These are phyloP conservation scores for Tokudaia tokunoshimensis DNA, from an alignment of 2,797 vertebrate genomes.

Conservation along the genomic window DNA sequence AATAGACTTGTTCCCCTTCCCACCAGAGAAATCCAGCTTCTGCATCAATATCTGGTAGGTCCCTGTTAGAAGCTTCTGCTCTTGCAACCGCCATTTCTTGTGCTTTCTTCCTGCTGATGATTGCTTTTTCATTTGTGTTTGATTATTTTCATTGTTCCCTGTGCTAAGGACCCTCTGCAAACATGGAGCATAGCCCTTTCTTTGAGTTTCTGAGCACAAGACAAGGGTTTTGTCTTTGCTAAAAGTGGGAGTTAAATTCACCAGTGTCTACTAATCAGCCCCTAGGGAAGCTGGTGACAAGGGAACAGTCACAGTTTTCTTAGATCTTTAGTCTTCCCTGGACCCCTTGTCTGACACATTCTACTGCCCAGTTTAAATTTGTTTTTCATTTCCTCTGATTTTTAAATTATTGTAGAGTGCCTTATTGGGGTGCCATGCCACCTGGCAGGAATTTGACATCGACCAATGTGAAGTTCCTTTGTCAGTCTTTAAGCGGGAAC, in stretches of 20 bases:
- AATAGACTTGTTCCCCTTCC: not conserved
- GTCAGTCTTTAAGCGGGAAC: too few species aligned
- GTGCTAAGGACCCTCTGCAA: not conserved
- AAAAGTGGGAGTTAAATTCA: constrained; percentile 39
- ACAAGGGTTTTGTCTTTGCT: constrained; percentile 26
- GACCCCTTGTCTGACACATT: not conserved
- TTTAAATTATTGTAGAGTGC: not conserved
- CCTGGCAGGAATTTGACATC: too few species aligned
- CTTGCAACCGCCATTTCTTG: not conserved
- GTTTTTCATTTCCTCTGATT: not conserved
- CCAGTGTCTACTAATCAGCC: not conserved
- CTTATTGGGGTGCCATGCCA: too few species aligned
- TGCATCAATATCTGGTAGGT: not conserved
- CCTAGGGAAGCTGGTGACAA: not conserved
- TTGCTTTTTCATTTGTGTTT: not conserved
- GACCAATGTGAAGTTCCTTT: too few species aligned
- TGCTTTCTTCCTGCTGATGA: not conserved
- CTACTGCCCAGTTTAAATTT: not conserved
- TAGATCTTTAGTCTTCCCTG: not conserved
- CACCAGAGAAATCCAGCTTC: not conserved
- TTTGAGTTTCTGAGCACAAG: constrained; percentile 32
- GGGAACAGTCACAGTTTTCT: not conserved
- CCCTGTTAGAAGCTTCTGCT: not conserved
- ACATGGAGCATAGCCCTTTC: not conserved
- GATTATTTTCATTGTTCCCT: constrained; percentile 8